Evolutionary conservation across 2,113 vertebrate species (phyloP), one percentile per base, ranked within the genome.

Genomic region (Larimichthys crocea): DNA sequence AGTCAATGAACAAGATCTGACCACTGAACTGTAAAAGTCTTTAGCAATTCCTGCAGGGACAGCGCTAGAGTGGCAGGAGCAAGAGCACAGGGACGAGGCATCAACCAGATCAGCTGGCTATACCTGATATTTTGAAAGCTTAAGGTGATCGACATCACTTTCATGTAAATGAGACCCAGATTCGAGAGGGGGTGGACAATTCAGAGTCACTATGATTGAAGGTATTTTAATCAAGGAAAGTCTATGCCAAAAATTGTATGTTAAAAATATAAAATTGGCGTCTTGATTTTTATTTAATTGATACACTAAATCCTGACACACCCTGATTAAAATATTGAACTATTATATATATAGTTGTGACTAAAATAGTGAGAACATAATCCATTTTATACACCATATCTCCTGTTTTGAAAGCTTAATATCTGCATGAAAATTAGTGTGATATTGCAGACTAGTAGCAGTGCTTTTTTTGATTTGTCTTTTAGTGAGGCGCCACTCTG

Each of bases 1-100:
- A 84, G 84, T 87, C 83, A 83, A 56, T 75, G 88, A 86, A 86
- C 91, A 90, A 81, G 87, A 59, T 71, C 74, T 77, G 80, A 79
- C 81, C 82, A 60, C 57, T 92, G 89, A 92, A 89, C 87, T 81
- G 79, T 89, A 69, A 80, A 40, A 79, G 59, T 74, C 61, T 80
- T 1, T 10, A 80, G 79, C 66, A 72, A 63, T 55, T 80, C 85
- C 88, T 84, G 72, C 10, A 71, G 83, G 84, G 80, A 71, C 24
- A 42, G 61, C 2, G 19, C 61, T 55, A 69, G 48, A 71, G 69
- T 44, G 61, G 31, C 64, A 46, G 14, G 67, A 66, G 79, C 65
- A 73, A 53, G 61, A 76, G 59, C 52, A 76, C 44, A 76, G 48
- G 48, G 61, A 40, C 19, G n/a, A 84, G 57, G 59, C 40, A 73